phyloP scores from a whole-genome alignment of 2,888 invertebrate genomes.

The Erebia aethiops region DNA sequence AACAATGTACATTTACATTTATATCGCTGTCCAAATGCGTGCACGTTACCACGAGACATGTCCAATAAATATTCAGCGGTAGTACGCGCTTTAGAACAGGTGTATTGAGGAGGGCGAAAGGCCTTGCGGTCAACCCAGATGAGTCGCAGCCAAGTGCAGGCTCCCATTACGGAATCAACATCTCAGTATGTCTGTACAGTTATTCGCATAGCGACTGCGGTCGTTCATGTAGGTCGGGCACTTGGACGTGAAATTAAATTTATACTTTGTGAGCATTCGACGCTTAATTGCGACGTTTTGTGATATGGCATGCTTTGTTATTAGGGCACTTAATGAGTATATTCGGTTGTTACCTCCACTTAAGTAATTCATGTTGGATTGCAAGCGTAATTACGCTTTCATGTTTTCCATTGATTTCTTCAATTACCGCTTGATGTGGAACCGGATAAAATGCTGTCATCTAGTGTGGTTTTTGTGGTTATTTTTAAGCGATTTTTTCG shows the following conservation, averaged over 20 bases:
- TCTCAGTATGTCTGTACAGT: conserved; percentile 63
- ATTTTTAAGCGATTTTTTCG: background rate
- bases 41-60: conserved; percentile 12
- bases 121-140: conserved; percentile 72
- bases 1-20: background rate
- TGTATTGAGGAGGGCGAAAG: conserved; percentile 45
- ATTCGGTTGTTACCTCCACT: conserved; percentile 12
- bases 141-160: conserved; percentile 51
- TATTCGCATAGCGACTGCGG: conserved; percentile 69
- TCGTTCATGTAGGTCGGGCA: conserved; percentile 69
- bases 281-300: conserved; percentile 56
- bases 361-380: conserved; percentile 2
- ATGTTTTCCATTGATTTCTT: conserved; percentile 20
- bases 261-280: conserved; percentile 65
- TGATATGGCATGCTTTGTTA: conserved; percentile 36
- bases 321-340: conserved; percentile 26
- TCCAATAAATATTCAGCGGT: conserved; percentile 36
- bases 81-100: conserved; percentile 44
- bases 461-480: background rate
- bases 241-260: conserved; percentile 70
- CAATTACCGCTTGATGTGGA: conserved; percentile 6
- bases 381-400: conserved; percentile 27
- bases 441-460: conserved; percentile 6
- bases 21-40: background rate
- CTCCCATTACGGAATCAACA: conserved; percentile 51